Base-by-base conservation (phyloP, 2,888 invertebrate species). In the Pachymerium ferrugineum region DNA sequence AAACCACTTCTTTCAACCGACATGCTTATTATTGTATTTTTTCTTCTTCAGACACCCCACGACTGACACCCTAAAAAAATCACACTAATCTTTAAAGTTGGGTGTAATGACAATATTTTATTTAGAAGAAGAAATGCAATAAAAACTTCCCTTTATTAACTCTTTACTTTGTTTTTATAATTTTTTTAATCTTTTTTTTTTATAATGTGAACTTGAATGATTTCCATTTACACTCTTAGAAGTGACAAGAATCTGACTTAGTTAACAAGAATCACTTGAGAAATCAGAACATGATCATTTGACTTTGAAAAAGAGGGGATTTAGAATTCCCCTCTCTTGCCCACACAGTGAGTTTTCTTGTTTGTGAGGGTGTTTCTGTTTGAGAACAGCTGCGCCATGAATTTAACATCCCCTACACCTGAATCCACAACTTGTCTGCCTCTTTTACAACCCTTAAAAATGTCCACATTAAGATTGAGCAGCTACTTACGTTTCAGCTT, bases 351-450 rank as follows among this genome's bases (percentile, higher is more conserved):
- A 6, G 54, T 54, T 54, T 54, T 54, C 54, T 54, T 54, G 54
- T 47, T 54, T 54, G 54, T 54, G 54, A 54, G 54, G 54, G 54
- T 54, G 54, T 54, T 54, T 25, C 25, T 54, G 54, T 54, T 54
- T 54, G 54, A 54, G 54, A 54, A 54, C 54, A 54, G 54, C 54
- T 54, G 54, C 14, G 54, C 54, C 54, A 54, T 54, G 54, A 54
- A 54, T 54, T 54, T 54, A 54, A 54, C 54, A 54, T 54, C 54
- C 54, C 54, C 54, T n/a, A 54, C 54, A 54, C 54, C 54, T 54
- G 54, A 54, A 54, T 54, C 54, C 54, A 54, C 54, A 54, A 47
- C 47, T 47, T 12, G 2, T n/a, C 47, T 16, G 22, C 47, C 22
- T 8, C n/a, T 38, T 38, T 47, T 47, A 47, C 47, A 47, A 25